Conservation (phyloP, 2,113 vertebrate species). For the Grallaria varia region DNA sequence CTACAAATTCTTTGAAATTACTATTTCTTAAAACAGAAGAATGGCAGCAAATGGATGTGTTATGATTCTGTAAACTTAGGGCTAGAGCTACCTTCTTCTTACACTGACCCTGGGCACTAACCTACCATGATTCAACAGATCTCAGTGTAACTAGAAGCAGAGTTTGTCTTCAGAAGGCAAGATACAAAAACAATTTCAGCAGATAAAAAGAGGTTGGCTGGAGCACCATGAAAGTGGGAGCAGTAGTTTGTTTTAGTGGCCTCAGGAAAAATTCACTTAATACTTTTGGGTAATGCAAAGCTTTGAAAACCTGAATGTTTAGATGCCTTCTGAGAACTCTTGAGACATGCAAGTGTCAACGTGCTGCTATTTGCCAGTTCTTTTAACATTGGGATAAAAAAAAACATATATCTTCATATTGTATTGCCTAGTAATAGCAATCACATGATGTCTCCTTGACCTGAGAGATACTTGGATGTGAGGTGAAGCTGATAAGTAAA, state of each 20-base stretch:
- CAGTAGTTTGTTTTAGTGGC: conserved; percentile 55
- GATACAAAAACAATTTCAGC: not conserved
- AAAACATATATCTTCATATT: too few species aligned
- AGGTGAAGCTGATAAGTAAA: too few species aligned
- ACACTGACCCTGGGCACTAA: not conserved
- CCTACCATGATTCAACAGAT: not conserved
- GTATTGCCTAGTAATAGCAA: too few species aligned
- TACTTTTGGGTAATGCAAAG: conserved; percentile 32
- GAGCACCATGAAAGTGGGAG: conserved; percentile 21
- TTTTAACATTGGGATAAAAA: too few species aligned
- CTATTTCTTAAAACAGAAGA: not conserved
- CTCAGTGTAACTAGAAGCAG: not conserved
- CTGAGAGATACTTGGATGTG: too few species aligned
- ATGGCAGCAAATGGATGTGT: not conserved
- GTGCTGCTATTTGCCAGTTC: conserved; percentile 30
- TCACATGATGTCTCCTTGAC: too few species aligned
- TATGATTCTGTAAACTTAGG: not conserved
- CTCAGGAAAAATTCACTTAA: conserved; percentile 56
- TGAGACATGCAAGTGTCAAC: conserved; percentile 39
- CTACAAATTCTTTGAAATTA: not conserved
- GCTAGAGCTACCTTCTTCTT: not conserved
- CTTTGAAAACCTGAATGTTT: conserved; percentile 64
- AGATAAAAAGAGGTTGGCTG: conserved; percentile 11
- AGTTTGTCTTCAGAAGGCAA: not conserved
- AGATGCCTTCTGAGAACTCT: conserved; percentile 35